Conservation (phyloP, 2,797 vertebrate species). For the Microctenopoma stevenorrisi region DNA sequence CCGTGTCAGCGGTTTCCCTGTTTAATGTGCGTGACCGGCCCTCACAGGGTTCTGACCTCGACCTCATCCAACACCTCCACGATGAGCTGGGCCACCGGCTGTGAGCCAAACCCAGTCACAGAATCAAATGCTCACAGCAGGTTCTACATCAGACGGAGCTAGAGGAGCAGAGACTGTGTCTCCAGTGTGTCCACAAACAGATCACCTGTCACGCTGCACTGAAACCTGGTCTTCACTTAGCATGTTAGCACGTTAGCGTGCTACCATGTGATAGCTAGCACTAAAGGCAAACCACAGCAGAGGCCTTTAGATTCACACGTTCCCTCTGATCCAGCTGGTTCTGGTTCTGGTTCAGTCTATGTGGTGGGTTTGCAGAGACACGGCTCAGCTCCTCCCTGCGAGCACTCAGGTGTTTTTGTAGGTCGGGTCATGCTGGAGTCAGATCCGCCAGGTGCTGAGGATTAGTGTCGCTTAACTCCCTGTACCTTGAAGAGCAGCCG, state of each 20-base stretch:
- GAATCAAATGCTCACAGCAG: too few species aligned
- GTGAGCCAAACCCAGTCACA: too few species aligned
- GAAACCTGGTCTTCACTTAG: too few species aligned
- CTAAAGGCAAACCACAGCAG: not conserved
- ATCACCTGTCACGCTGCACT: too few species aligned
- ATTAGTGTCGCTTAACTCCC: constrained; percentile 70
- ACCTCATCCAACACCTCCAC: not conserved
- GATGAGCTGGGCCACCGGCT: not conserved
- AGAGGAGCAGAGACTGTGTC: not conserved
- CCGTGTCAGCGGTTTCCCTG: too few species aligned
- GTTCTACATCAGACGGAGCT: not conserved
- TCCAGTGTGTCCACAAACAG: too few species aligned
- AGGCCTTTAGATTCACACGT: too few species aligned
- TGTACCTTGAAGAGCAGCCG: constrained; percentile 66
- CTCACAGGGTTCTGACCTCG: not conserved
- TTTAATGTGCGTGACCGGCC: too few species aligned
- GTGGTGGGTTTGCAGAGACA: too few species aligned
- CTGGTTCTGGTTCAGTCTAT: not conserved
- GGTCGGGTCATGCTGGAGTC: constrained; percentile 36
- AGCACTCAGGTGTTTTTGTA: constrained; percentile 29
- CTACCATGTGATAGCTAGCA: not conserved
- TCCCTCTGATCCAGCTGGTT: not conserved
- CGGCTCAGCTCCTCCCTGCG: not conserved
- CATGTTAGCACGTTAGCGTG: too few species aligned
- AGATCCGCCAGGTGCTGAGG: constrained; percentile 64